phyloP scores from a whole-genome alignment of 2,797 vertebrate species.

The Manis crassicaudata region DNA sequence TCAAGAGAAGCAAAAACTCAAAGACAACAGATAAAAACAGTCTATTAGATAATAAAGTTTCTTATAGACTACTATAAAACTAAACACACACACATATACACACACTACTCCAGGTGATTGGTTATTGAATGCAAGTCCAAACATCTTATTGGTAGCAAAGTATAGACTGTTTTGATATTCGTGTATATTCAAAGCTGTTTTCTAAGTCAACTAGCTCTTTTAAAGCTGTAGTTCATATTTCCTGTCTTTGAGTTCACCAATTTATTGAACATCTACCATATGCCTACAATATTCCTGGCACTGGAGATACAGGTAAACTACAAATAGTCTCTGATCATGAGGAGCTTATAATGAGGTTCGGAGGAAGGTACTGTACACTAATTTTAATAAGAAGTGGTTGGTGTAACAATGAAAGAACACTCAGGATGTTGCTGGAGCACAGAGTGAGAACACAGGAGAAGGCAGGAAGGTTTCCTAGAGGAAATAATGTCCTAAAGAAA shows the following conservation, averaged over 20 bases:
- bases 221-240: neutral
- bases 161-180: neutral
- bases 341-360: neutral
- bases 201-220: neutral
- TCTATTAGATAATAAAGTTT: neutral
- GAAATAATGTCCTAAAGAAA: neutral
- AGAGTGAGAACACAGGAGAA: neutral
- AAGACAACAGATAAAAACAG: neutral
- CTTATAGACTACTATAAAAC: neutral
- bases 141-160: neutral
- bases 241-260: neutral
- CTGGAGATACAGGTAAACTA: neutral
- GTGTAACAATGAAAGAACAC: neutral
- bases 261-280: neutral
- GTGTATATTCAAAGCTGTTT: neutral
- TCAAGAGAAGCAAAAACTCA: slow-evolving; percentile 37
- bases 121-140: neutral
- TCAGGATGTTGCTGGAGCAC: too few species aligned
- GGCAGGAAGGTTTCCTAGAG: neutral
- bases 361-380: neutral
- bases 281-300: neutral
- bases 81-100: neutral
- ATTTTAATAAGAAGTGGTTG: neutral
- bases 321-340: neutral
- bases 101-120: neutral